These are phyloP conservation scores for Orchestes rusci DNA, from an alignment of 2,888 invertebrate species.

Conservation along the genomic window DNA sequence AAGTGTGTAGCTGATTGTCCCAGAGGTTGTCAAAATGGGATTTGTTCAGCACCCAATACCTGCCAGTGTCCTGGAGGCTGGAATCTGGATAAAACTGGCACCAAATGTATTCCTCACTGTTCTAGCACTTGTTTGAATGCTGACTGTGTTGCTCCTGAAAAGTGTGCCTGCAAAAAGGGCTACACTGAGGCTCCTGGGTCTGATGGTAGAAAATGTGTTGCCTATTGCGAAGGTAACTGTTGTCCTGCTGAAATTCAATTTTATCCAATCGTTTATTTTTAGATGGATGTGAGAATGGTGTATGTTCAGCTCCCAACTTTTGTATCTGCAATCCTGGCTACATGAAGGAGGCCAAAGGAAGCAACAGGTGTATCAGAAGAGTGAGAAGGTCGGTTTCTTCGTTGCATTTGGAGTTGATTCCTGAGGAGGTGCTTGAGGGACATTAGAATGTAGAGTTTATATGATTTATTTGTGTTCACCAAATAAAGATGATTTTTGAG, in stretches of 20 bases:
- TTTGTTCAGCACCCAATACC: slow-evolving; percentile 47
- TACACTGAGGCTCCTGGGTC: slow-evolving; percentile 40
- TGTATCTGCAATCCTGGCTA: slow-evolving; percentile 68
- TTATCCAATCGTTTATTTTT: slow-evolving; percentile 1
- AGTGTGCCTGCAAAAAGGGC: slow-evolving; percentile 43
- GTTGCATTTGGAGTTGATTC: slow-evolving; percentile 38
- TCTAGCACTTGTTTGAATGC: slow-evolving; percentile 50
- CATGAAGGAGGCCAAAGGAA: slow-evolving; percentile 57
- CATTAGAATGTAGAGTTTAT: slow-evolving; percentile 7
- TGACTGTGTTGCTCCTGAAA: slow-evolving; percentile 41
- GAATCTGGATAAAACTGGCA: slow-evolving; percentile 31
- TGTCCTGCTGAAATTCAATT: too few relatives aligned
- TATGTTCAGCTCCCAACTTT: slow-evolving; percentile 64
- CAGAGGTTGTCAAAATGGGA: slow-evolving; percentile 46
- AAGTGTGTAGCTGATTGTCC: slow-evolving; percentile 41
- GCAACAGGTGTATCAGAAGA: slow-evolving; percentile 55
- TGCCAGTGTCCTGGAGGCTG: slow-evolving; percentile 48
- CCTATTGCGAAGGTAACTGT: slow-evolving; percentile 48
- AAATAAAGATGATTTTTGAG: too few relatives aligned
- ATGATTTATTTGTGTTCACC: not conserved
- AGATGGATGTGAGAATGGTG: slow-evolving; percentile 65
- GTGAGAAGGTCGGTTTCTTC: slow-evolving; percentile 35
- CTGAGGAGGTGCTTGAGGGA: slow-evolving; percentile 30
- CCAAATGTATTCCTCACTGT: slow-evolving; percentile 43
- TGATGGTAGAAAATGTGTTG: slow-evolving; percentile 43